Evolutionary conservation across 2,113 vertebrate genomes (phyloP).

Genomic region (Tetrax tetrax): DNA sequence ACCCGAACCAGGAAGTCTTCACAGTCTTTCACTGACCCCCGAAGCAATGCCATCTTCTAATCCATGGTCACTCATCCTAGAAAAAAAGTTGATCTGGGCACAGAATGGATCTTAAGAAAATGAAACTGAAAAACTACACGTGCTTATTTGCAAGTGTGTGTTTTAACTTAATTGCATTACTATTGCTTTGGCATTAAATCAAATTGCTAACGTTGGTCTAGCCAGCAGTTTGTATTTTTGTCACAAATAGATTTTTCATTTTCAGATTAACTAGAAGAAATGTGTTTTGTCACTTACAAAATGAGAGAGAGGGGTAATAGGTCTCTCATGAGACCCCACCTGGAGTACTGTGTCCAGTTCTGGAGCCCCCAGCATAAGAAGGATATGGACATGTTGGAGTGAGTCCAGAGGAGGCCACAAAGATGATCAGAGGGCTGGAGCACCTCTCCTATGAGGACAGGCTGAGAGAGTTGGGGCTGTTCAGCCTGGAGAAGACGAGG

Average conservation of each 20-base stretch:
- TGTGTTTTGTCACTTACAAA: slow-evolving; percentile 4
- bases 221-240: neutral
- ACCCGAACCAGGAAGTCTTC: neutral
- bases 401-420: too few species aligned
- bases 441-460: too few species aligned
- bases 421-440: too few species aligned
- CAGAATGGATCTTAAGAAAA: neutral
- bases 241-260: neutral
- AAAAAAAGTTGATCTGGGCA: neutral
- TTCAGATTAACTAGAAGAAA: slow-evolving; percentile 25
- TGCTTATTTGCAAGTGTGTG: neutral
- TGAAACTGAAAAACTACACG: neutral
- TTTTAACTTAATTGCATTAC: neutral
- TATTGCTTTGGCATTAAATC: neutral
- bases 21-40: neutral
- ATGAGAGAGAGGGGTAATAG: too few species aligned
- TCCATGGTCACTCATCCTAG: neutral
- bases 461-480: too few species aligned
- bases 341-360: too few species aligned
- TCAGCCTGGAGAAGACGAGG: too few species aligned
- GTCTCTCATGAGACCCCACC: too few species aligned
- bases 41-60: neutral
- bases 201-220: neutral
- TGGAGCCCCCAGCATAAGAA: too few species aligned
- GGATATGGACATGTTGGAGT: too few species aligned